Evolutionary conservation across 1,140 invertebrate species (phyloP).

Genomic region (Lasioglossum albipes): DNA sequence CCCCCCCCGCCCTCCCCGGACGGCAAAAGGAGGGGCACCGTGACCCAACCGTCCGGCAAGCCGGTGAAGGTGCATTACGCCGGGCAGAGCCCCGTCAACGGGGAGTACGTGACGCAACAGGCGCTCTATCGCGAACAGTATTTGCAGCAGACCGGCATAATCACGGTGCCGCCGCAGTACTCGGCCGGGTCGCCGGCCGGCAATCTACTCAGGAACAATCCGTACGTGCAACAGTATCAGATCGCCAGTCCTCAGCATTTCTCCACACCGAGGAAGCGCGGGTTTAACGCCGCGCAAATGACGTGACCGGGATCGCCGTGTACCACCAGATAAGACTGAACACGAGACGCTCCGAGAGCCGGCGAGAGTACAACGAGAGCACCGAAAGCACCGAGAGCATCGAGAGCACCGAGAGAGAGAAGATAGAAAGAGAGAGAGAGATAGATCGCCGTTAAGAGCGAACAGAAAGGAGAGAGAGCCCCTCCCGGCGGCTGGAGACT

Average conservation of each 20-base stretch:
- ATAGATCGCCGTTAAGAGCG: not conserved
- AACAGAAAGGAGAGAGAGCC: slow-evolving; percentile 31
- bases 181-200: slow-evolving; percentile 59
- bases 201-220: slow-evolving; percentile 70
- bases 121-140: slow-evolving; percentile 74
- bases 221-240: slow-evolving; percentile 76
- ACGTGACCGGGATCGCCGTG: slow-evolving; percentile 74
- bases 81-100: slow-evolving; percentile 64
- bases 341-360: slow-evolving; percentile 10
- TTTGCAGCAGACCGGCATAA: slow-evolving; percentile 73
- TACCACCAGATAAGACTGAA: slow-evolving; percentile 76
- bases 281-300: slow-evolving; percentile 74
- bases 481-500: slow-evolving; percentile 23
- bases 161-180: slow-evolving; percentile 65
- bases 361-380: not conserved
- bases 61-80: slow-evolving; percentile 59
- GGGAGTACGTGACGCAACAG: slow-evolving; percentile 69
- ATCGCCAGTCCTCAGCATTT: slow-evolving; percentile 69
- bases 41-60: slow-evolving; percentile 41
- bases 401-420: not conserved
- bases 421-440: not conserved
- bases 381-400: too few relatives aligned
- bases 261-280: slow-evolving; percentile 65
- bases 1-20: too few relatives aligned
- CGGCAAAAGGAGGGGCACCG: too few relatives aligned